These are phyloP conservation scores for Leucozona laternaria DNA, from an alignment of 2,888 invertebrate genomes.

Conservation along the genomic window DNA sequence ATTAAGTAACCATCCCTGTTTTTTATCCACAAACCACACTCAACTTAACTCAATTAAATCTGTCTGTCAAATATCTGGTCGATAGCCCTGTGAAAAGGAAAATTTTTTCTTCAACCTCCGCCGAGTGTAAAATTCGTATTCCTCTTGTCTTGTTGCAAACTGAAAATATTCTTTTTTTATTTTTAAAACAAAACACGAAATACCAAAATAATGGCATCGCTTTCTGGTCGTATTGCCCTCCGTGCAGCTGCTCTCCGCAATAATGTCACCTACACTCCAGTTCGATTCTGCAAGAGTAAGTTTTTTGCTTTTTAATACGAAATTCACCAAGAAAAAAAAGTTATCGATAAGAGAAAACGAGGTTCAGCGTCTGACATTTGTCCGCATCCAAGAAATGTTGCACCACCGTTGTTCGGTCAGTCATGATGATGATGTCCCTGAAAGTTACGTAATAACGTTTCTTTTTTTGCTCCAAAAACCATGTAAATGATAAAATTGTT, in stretches of 20 bases:
- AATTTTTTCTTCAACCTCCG: slow-evolving; percentile 70
- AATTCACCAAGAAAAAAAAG: not conserved
- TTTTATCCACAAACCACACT: not conserved
- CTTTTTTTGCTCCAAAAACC: slow-evolving; percentile 33
- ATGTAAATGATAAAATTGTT: not conserved
- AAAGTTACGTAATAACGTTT: slow-evolving; percentile 56
- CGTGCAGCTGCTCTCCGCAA: slow-evolving; percentile 88
- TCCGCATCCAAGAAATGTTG: not conserved
- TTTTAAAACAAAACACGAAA: slow-evolving; percentile 55
- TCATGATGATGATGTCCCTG: slow-evolving; percentile 1
- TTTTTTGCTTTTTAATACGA: slow-evolving; percentile 62
- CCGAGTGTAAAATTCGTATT: slow-evolving; percentile 75
- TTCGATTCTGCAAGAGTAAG: slow-evolving; percentile 89
- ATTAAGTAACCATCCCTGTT: not conserved
- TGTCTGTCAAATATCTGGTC: slow-evolving; percentile 66
- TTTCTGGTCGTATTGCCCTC: slow-evolving; percentile 89
- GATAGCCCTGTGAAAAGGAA: slow-evolving; percentile 62
- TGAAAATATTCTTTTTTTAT: slow-evolving; percentile 55
- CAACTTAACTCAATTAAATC: slow-evolving; percentile 39
- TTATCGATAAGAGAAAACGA: slow-evolving; percentile 60
- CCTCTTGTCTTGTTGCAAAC: slow-evolving; percentile 77
- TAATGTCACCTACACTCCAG: slow-evolving; percentile 87
- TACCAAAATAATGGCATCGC: slow-evolving; percentile 88
- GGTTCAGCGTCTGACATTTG: slow-evolving; percentile 71
- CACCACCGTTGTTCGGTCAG: not conserved